phyloP scores from a whole-genome alignment of 2,888 invertebrate genomes.

The Neoascia interrupta region DNA sequence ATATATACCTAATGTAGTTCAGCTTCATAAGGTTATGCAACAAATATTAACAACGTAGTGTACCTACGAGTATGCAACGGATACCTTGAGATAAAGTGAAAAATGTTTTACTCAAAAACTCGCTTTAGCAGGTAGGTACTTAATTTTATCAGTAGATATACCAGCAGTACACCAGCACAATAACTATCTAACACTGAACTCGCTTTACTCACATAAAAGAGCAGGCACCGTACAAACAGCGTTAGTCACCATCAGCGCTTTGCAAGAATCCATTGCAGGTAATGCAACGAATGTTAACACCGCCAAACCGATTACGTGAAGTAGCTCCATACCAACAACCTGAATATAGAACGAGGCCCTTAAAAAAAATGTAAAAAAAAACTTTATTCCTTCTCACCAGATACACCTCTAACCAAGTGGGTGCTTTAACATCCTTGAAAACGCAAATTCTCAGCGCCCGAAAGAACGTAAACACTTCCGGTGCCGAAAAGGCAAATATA shows the following conservation, averaged over 20 bases:
- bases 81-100: too few species aligned
- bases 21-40: too few species aligned
- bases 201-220: constrained; percentile 83
- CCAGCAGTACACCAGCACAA: too few species aligned
- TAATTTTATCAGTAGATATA: neutral
- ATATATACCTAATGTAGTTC: too few species aligned
- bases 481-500: constrained; percentile 87
- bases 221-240: constrained; percentile 91
- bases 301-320: constrained; percentile 89
- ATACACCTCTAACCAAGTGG: constrained; percentile 81
- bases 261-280: constrained; percentile 89
- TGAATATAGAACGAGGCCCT: too few species aligned
- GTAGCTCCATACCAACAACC: constrained; percentile 87
- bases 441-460: constrained; percentile 86
- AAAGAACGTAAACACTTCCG: constrained; percentile 88
- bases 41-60: too few species aligned
- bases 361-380: constrained; percentile 5
- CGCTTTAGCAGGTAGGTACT: too few species aligned
- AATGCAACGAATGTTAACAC: constrained; percentile 87
- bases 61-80: too few species aligned
- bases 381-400: constrained; percentile 79
- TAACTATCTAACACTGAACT: neutral
- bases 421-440: constrained; percentile 85
- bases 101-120: too few species aligned
- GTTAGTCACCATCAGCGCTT: constrained; percentile 91